Evolutionary conservation across 2,797 vertebrate genomes (phyloP).

Genomic region (Lacerta bilineata): DNA sequence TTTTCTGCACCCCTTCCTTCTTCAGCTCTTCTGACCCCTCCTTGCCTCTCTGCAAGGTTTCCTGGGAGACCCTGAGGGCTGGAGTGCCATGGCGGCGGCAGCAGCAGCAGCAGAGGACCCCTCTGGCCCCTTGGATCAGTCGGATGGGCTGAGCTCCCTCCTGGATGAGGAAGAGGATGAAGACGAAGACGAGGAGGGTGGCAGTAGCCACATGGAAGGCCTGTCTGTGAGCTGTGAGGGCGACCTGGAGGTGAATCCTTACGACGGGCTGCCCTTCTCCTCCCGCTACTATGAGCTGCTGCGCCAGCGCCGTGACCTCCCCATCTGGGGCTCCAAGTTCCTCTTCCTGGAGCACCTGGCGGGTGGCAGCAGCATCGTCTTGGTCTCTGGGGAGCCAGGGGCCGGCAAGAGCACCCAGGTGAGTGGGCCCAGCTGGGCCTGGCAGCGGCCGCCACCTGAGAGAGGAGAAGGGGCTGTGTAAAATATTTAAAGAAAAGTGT

Average conservation of each 20-base stretch:
- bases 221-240: constrained; percentile 63
- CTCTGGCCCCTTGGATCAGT: not conserved
- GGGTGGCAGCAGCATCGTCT: constrained; percentile 83
- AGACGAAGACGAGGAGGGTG: constrained; percentile 46
- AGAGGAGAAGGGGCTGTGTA: not conserved
- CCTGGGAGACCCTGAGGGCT: not conserved
- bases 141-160: not conserved
- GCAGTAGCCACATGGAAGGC: constrained; percentile 6
- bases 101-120: not conserved
- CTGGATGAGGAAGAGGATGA: constrained; percentile 70
- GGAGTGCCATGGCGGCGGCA: constrained; percentile 41
- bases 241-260: constrained; percentile 94
- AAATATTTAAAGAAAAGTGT: too few species aligned
- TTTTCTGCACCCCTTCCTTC: too few species aligned
- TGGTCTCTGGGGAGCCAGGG: constrained; percentile 88
- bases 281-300: constrained; percentile 92
- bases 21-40: too few species aligned
- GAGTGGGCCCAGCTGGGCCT: not conserved
- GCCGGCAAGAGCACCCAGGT: constrained; percentile 95
- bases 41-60: not conserved
- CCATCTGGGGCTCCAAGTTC: constrained; percentile 87
- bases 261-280: constrained; percentile 93
- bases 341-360: constrained; percentile 90
- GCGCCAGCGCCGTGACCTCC: constrained; percentile 83
- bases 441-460: not conserved